Evolutionary conservation across 1,140 invertebrate species (phyloP), one percentile per base, ranked within the genome.

Genomic region (Achatina immaculata): DNA sequence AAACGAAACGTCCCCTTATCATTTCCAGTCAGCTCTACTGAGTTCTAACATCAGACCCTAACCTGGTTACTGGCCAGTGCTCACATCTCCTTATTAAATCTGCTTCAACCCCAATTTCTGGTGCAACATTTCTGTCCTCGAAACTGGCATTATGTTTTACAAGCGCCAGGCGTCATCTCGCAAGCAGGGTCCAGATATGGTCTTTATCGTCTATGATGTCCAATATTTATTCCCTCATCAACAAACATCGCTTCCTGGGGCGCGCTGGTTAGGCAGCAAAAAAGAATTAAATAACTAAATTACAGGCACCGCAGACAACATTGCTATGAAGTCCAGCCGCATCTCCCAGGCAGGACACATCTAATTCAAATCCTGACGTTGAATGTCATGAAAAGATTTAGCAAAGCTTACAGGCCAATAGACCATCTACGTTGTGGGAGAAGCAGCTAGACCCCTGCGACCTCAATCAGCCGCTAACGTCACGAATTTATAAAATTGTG

Each of bases 141-240:
- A 31, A 42, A 71, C 7, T 71, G 36, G 68, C 68, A 71, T 71
- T 40, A 71, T 71, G 68, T n/a, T 71, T 71, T 45, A 21, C 38
- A n/a, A n/a, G n/a, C n/a, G n/a, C 7, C 2, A 2, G 31, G 16
- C 7, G 9, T 34, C 21, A n/a, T 55, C n/a, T n/a, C 51, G 11
- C 14, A 62, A 40, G 34, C 68, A 71, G 24, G n/a, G 38, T 45
- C 36, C n/a, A 71, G 38, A 42, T 71, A 45, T n/a, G n/a, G n/a
- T n/a, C n/a, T n/a, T 68, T 9, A 14, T 9, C 38, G 65, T 71
- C 40, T 71, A 42, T 71, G 42, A 11, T 24, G 38, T 9, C 42
- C 16, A 71, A 71, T 45, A 71, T 71, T 71, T 71, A 71, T 71
- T 71, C 42, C 38, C 36, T n/a, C 38, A 2, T 42, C 21, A 4